Base-by-base conservation (phyloP, 2,888 invertebrate genomes). In the Mantis religiosa region DNA sequence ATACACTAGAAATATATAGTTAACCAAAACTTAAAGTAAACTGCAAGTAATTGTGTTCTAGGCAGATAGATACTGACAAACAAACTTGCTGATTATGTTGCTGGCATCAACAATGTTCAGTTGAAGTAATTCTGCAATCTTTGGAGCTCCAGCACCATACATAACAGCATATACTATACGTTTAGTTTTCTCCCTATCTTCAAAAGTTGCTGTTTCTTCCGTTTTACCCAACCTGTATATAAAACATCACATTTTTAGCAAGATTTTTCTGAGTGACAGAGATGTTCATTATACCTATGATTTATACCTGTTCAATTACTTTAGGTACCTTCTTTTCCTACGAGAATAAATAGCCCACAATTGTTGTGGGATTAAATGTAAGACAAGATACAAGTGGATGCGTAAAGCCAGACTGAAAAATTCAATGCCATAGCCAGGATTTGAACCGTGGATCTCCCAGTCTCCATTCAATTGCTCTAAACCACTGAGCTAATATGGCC, bases 161-260 rank as follows among this genome's bases (percentile, higher is more conserved):
- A 94, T 92, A 84, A 93, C 92, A 27, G 94, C 94, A 92, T 94
- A 94, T 90, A 94, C 93, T 47, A 94, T 91, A 87, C 94, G 93
- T 92, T 94, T 94, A 15, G 94, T 94, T 89, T 94, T 93, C 92
- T 93, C 94, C 90, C 94, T 93, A 89, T 94, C 94, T 25, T 91
- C 92, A 0, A 87, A 15, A 0, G 91, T 90, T 88, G 94, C 92
- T 1, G 91, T 92, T 1, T 71, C 88, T 81, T 91, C 92, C 0
- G 92, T 84, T 91, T 93, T 93, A 84, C 92, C 91, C 81, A 94
- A 90, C 93, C 94, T 94, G 82, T 14, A 85, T 54, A 20, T 82
- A 82, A 82, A 27, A 41, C 34, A 34, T 34, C 3, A 41, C 41
- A 41, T 41, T 41, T 41, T 41, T 41, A 41, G 41, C 41, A 12